Base-by-base conservation (phyloP, 2,888 invertebrate species). In the Pharmacophagus antenor region DNA sequence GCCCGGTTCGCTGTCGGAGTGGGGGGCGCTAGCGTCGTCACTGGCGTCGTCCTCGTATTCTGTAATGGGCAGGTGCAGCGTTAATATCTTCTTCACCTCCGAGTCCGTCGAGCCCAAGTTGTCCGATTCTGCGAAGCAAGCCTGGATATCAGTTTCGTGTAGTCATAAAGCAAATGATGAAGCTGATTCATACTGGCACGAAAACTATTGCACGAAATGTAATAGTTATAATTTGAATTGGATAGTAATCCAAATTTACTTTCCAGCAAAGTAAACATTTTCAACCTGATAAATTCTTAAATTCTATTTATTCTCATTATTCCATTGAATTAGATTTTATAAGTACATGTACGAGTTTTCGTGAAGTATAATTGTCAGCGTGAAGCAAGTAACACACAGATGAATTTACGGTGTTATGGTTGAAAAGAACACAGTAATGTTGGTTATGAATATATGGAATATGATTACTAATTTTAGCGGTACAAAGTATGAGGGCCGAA, bases 81-180 rank as follows among this genome's bases (percentile, higher is more conserved):
- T 95, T 94, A 96, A 89, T 93, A 96, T 96, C 94, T 96, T 95
- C 94, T 95, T 95, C 92, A 96, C 95, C 94, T 97, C 96, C 91
- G 96, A 96, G 94, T 97, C 96, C 93, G 96, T 96, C 85, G 96
- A 96, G 92, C 97, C 96, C 94, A 96, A 94, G 94, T 96, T 96
- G 94, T 96, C 96, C 92, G 95, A 95, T 93, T 97, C 95, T 95
- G 95, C 76, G 92, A 93, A 59, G 62, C 59, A 65, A 67, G 58
- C 51, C 22, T 51, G 54, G 44, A 60, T 48, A 31, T 56, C 51
- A 65, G 8, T 50, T 51, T 54, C 42, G 31, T 31, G 58, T 15
- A 57, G 46, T 31, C 25, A 12, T 23, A 18, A 27, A 23, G 17
- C 46, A 56, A 58, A 56, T 49, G 67, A 67, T 73, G 72, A 74